Evolutionary conservation across 1,140 invertebrate species (phyloP), one percentile per base, ranked within the genome.

Genomic region (Streblospio benedicti): DNA sequence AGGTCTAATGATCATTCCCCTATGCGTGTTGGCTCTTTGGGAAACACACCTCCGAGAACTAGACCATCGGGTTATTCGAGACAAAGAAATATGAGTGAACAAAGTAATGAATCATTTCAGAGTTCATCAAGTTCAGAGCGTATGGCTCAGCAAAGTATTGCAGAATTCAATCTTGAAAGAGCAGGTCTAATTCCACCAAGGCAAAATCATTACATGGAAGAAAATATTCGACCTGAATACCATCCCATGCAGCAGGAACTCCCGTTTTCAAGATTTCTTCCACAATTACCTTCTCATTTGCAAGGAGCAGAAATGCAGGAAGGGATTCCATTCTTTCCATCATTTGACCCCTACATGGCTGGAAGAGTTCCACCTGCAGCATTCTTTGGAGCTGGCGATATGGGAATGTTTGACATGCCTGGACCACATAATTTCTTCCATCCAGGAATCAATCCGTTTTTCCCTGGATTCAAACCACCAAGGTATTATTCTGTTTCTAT

Each of bases 391-490:
- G 51, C 62, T 3, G 45, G 45, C 28, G 45, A 52, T 43, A 62
- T 64, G 32, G 32, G 58, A 23, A 57, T 65, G 32, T 60, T 59
- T 44, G 65, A 67, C 25, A 44, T 65, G 41, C 58, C 63, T 38
- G n/a, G n/a, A n/a, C 60, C 60, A 18, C 66, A 64, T 52, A 43
- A 58, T 27, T 58, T 55, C 25, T 59, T 70, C 30, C 52, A 68
- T 51, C n/a, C n/a, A n/a, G 66, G 67, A 18, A 54, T 71, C 18
- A 65, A 62, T 31, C 65, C 65, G 31, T 63, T 65, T 25, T 68
- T 66, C 35, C 60, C 63, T 35, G 68, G 68, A 4, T 64, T 69
- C 23, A 59, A 66, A 35, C 66, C 62, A 31, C 59, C 65, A 38
- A 67, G 67, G 69, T 69, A 63, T n/a, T 20, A 56, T 28, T 33